Percentiles rank a stretch among this genome's conserved stretches.
Conservation (phyloP, 2,888 invertebrate species). For the Allophyes oxyacanthae region DNA sequence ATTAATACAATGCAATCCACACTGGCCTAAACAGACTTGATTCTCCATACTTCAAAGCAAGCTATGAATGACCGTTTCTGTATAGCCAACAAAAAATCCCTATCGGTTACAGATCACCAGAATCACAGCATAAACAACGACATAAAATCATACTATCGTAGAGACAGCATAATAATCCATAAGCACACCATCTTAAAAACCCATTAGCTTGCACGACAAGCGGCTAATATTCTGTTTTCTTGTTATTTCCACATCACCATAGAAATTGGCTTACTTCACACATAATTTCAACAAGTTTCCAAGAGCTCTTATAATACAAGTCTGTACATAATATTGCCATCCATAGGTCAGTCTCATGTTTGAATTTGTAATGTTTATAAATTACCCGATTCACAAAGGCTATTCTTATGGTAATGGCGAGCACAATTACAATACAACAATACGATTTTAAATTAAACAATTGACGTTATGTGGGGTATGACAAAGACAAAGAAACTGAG, state of each 20-base stretch:
- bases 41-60: too few relatives aligned
- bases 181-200: conserved; percentile 26
- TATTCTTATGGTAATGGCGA: conserved; percentile 54
- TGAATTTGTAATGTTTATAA: conserved; percentile 56
- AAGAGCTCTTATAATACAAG: conserved; percentile 50
- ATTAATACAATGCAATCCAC: too few relatives aligned
- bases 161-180: conserved; percentile 20
- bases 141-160: conserved; percentile 3
- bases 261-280: conserved; percentile 54
- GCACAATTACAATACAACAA: conserved; percentile 56
- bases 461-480: conserved; percentile 50
- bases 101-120: not conserved
- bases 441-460: conserved; percentile 58
- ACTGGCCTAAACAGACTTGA: too few relatives aligned
- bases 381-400: conserved; percentile 56
- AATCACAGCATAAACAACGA: not conserved
- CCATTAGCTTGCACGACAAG: conserved; percentile 40
- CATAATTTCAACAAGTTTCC: conserved; percentile 45
- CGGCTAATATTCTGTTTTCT: conserved; percentile 44
- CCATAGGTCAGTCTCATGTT: conserved; percentile 54
- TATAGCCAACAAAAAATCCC: not conserved
- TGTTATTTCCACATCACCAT: conserved; percentile 39
- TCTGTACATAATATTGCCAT: conserved; percentile 38
- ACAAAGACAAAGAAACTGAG: conserved; percentile 37
- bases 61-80: too few relatives aligned